Evolutionary conservation across 2,113 vertebrate genomes (phyloP), one percentile per base, ranked within the genome.

Genomic region (Tinamus guttatus): DNA sequence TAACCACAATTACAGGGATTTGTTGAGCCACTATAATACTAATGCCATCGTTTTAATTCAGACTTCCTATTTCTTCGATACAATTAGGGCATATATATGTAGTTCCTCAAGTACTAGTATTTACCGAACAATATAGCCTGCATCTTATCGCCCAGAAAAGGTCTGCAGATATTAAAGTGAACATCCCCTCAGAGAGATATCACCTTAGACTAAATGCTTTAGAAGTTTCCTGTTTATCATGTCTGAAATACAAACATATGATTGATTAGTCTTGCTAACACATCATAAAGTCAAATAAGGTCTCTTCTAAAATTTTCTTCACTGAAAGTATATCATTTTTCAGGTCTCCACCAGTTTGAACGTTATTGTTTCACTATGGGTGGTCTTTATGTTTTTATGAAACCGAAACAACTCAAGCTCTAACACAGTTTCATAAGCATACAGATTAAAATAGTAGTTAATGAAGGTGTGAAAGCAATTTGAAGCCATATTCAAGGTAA

Each of bases 41-140:
- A n/a, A 70, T 77, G 67, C 2, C 76, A 49, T 58, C 15, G 32
- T 60, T 91, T 94, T 89, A 89, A 91, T 86, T 81, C 83, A 58
- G 45, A 73, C 58, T 88, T 58, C 47, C 32, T 68, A 68, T 83
- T 94, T 62, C 59, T 93, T 94, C 93, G 21, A 90, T 94, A 89
- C 38, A 92, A 19, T 58, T 91, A 19, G 34, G 52, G 62, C 25
- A 84, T 56, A 77, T 11, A 74, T 27, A 20, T 51, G n/a, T 62
- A 45, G 18, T 73, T 87, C 62, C 30, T 38, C 75, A 65, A 79
- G 68, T 54, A 40, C 11, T 64, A 63, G 63, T 81, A 30, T 40
- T 11, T 92, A 24, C 28, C 81, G 43, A 95, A 81, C 65, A 81
- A 83, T 69, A 90, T 8, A 62, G 22, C 14, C 51, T 77, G 68